These are phyloP conservation scores for Anguilla megastoma DNA, from an alignment of 2,797 vertebrate species.

Conservation along the genomic window DNA sequence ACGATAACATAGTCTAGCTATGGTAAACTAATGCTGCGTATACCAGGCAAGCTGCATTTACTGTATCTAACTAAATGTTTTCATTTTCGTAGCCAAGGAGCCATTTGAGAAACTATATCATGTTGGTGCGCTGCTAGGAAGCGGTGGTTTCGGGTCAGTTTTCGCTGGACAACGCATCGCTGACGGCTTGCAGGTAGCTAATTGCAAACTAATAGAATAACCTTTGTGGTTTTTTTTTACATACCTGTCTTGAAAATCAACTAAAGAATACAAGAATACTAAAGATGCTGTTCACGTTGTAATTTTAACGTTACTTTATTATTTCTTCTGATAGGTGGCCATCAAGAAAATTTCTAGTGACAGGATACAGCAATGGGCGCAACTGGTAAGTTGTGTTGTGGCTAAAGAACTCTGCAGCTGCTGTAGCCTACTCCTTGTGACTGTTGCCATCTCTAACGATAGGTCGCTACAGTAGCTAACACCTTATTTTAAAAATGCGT, in stretches of 20 bases:
- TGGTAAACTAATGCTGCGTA: background rate
- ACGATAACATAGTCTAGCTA: background rate
- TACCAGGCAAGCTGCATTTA: background rate
- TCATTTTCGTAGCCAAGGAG: slow-evolving; percentile 65
- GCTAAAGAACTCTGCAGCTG: background rate
- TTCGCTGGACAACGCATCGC: slow-evolving; percentile 75
- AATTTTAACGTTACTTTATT: background rate
- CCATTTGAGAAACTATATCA: slow-evolving; percentile 71
- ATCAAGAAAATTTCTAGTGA: slow-evolving; percentile 77
- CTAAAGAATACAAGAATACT: background rate
- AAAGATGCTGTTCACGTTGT: background rate
- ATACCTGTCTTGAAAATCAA: background rate
- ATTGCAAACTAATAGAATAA: background rate
- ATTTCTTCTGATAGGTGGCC: slow-evolving; percentile 71
- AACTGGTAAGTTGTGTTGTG: slow-evolving; percentile 70
- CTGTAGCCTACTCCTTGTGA: slow-evolving; percentile 14
- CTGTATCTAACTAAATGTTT: background rate
- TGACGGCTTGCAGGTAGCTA: slow-evolving; percentile 76
- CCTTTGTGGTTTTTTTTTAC: background rate
- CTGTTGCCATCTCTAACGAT: background rate
- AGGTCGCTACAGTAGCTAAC: background rate
- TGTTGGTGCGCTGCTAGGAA: slow-evolving; percentile 74
- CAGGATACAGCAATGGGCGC: slow-evolving; percentile 74
- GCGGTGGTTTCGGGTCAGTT: slow-evolving; percentile 82
- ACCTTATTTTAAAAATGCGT: background rate